A percentile compares a stretch with the other conserved stretches of the same genome.
These are phyloP conservation scores for Tetragonula carbonaria DNA, from an alignment of 2,888 invertebrate species.

Conservation along the genomic window DNA sequence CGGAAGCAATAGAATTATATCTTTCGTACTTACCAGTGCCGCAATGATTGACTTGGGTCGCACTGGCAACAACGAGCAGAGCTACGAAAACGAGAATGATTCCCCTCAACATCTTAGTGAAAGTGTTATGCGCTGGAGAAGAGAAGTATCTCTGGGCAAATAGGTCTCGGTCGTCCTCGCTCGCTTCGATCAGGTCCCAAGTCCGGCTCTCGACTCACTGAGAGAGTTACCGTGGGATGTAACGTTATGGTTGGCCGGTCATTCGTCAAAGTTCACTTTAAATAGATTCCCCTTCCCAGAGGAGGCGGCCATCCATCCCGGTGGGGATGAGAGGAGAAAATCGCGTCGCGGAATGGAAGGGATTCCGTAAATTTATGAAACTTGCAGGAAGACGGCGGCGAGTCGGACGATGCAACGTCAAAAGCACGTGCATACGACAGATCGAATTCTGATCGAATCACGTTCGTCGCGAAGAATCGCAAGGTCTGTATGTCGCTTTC, in stretches of 20 bases:
- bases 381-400: background rate
- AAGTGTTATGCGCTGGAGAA: conserved; percentile 59
- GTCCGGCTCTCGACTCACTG: conserved; percentile 71
- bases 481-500: background rate
- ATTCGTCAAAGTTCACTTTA: conserved; percentile 60
- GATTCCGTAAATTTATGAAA: conserved; percentile 41
- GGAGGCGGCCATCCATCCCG: background rate
- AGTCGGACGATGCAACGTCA: background rate
- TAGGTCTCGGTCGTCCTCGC: conserved; percentile 24
- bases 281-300: conserved; percentile 40
- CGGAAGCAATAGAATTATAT: background rate
- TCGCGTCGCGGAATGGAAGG: conserved; percentile 33
- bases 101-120: conserved; percentile 76
- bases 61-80: conserved; percentile 65
- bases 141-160: background rate
- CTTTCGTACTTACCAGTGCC: conserved; percentile 63
- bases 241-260: conserved; percentile 34
- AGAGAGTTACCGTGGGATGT: conserved; percentile 36
- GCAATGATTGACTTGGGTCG: conserved; percentile 73
- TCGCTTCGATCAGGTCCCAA: conserved; percentile 65
- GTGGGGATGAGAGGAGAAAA: conserved; percentile 45
- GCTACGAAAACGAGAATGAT: conserved; percentile 74
- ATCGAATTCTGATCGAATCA: background rate
- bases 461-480: background rate
- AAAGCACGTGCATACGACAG: background rate